Base-by-base conservation (phyloP, 2,797 vertebrate species). In the Onychomys torridus region DNA sequence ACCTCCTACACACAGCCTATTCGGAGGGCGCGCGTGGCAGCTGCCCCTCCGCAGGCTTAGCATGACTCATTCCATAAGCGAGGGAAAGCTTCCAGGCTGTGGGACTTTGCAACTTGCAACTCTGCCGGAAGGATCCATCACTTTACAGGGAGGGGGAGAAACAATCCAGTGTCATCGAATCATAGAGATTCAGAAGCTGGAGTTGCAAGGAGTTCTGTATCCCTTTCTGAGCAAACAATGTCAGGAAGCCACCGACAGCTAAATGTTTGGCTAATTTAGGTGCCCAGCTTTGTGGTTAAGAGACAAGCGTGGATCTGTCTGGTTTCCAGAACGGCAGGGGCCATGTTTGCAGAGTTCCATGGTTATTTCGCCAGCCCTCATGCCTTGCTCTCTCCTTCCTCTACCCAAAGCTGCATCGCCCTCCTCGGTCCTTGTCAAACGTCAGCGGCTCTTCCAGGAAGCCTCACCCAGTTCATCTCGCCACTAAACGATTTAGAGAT, bases 401-500 rank as follows among this genome's bases (percentile, higher is more conserved):
- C 52, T 61, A 2, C 89, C 27, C 73, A 93, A 63, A 67, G 34
- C 71, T 25, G n/a, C 63, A 52, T 73, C 34, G 4, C 89, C 83
- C 89, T 79, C 67, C 46, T n/a, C 75, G 79, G 46, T n/a, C 92
- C n/a, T 34, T 0, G 1, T 71, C 34, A 93, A 93, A 90, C 89
- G 73, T 95, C 93, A 96, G 84, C 67, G 6, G 69, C 78, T 34
- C 69, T 96, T 95, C 86, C 78, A 95, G 71, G 83, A 93, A 93
- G 23, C 75, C 79, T 46, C 67, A 21, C 37, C 78, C 29, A 77
- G 52, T 43, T 49, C 89, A 89, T 71, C 96, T 95, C 67, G 19
- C 92, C 84, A 21, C 75, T 87, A 91, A 95, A 95, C 92, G 96
- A 97, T 97, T 96, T 93, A 77, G 96, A 96, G 95, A 97, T 97